Conservation (phyloP, 92 coral and sea anemone genomes). For the Umimayanthus chanpuru region DNA sequence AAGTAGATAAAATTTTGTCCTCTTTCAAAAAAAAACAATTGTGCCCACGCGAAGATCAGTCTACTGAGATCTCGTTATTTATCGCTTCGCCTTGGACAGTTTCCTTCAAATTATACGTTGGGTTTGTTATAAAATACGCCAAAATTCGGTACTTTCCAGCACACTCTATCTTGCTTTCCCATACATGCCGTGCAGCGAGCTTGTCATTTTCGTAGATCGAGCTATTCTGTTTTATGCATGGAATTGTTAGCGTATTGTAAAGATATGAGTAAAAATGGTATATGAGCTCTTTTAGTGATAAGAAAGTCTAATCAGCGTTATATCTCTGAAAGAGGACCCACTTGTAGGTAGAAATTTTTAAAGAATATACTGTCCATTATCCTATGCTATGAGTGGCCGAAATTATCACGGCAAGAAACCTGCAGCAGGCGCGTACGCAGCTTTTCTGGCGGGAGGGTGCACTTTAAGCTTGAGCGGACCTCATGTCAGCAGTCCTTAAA, state of each 20-base stretch:
- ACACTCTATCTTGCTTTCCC: neutral
- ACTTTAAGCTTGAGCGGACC: too few species aligned
- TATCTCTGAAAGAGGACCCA: neutral
- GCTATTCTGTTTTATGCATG: neutral
- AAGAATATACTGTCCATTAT: too few species aligned
- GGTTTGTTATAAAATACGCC: conserved; percentile 6
- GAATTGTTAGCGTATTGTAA: neutral
- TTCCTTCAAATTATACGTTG: neutral
- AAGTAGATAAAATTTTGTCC: neutral
- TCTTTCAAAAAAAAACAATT: neutral
- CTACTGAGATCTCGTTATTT: neutral
- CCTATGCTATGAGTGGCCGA: neutral
- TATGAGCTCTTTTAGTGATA: neutral
- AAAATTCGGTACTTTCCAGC: neutral
- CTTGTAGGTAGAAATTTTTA: too few species aligned
- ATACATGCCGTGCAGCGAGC: neutral
- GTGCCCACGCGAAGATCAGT: neutral
- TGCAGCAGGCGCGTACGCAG: too few species aligned
- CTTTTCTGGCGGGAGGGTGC: too few species aligned
- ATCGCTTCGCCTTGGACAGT: neutral
- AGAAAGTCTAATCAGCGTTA: neutral
- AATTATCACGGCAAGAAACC: neutral
- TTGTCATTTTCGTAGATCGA: neutral
- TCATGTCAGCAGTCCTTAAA: too few species aligned
- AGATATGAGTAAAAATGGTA: neutral